Conservation (phyloP, 2,888 invertebrate species). For the Reticulitermes lucifugus region DNA sequence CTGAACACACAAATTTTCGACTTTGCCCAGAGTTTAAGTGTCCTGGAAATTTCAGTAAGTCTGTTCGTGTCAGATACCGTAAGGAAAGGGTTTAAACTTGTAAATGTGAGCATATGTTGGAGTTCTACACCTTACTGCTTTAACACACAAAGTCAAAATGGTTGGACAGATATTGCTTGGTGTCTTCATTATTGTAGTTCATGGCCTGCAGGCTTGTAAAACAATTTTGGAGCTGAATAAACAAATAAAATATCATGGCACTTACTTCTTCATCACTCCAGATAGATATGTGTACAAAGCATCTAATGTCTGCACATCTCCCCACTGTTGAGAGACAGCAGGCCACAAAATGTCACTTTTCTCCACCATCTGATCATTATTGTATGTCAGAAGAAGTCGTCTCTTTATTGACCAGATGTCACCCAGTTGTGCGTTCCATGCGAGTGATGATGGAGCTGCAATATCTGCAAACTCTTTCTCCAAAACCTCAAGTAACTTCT, state of each 20-base stretch:
- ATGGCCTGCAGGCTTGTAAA: background rate
- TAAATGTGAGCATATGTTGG: too few relatives aligned
- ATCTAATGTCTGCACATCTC: conserved; percentile 69
- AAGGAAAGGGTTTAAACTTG: too few relatives aligned
- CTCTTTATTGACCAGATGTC: conserved; percentile 67
- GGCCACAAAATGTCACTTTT: conserved; percentile 64
- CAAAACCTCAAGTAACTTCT: conserved; percentile 61
- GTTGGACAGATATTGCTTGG: too few relatives aligned
- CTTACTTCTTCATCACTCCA: conserved; percentile 54
- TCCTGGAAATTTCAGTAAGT: too few relatives aligned
- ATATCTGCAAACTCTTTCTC: conserved; percentile 60
- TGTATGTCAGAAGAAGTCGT: conserved; percentile 68
- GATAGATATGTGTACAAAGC: conserved; percentile 68
- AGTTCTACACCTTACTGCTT: too few relatives aligned
- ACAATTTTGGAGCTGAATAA: background rate
- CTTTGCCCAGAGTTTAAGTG: too few relatives aligned
- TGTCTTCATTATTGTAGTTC: too few relatives aligned
- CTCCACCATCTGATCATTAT: conserved; percentile 56
- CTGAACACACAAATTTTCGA: too few relatives aligned
- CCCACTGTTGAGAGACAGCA: conserved; percentile 75
- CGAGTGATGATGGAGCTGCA: conserved; percentile 61
- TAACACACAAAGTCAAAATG: too few relatives aligned
- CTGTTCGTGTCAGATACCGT: too few relatives aligned
- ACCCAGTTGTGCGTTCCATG: conserved; percentile 64
- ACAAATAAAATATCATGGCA: background rate